Base-by-base conservation (phyloP, 2,888 invertebrate species). In the Unio delphinus region DNA sequence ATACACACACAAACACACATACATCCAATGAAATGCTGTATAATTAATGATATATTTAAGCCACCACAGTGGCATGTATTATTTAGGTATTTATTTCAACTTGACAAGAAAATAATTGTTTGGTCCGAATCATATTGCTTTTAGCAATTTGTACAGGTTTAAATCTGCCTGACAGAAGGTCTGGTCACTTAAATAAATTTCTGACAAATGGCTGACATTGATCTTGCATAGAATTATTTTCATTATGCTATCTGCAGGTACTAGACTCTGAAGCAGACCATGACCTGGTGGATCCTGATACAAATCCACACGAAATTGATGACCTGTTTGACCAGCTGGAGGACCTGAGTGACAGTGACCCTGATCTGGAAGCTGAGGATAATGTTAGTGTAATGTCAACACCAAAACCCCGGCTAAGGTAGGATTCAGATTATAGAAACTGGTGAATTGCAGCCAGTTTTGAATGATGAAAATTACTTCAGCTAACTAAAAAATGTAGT, bases 381-480 rank as follows among this genome's bases (percentile, higher is more conserved):
- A 97, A 96, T 66, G 95, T 98, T 92, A 97, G 97, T 88, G 96
- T 98, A 87, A 95, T 96, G 76, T 98, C 98, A 81, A 98, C 98
- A 62, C 98, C 98, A 26, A 98, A 98, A 90, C 98, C 98, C 62
- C 96, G 96, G 80, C 92, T 99, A 67, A 80, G 86, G 88, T 86
- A 72, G 34, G 67, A 34, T 8, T 3, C 11, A 45, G 45, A 45
- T 45, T 1, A 45, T 45, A 45, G 15, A 1, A 45, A 45, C 11
- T 11, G 15, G 45, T 45, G 45, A 45, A 15, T 45, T 45, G 45
- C 45, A 45, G 45, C 45, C 15, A 45, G 45, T 45, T 45, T 0
- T 45, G 45, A 45, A 15, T 15, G 0, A 34, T 34, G 45, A 45
- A 45, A 45, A 45, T 45, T 45, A 15, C 15, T 45, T 45, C 45